A percentile compares a stretch with the other conserved stretches of the same genome.
These are phyloP conservation scores for Melanostigma gelatinosum DNA, from an alignment of 2,113 vertebrate genomes.

Conservation along the genomic window DNA sequence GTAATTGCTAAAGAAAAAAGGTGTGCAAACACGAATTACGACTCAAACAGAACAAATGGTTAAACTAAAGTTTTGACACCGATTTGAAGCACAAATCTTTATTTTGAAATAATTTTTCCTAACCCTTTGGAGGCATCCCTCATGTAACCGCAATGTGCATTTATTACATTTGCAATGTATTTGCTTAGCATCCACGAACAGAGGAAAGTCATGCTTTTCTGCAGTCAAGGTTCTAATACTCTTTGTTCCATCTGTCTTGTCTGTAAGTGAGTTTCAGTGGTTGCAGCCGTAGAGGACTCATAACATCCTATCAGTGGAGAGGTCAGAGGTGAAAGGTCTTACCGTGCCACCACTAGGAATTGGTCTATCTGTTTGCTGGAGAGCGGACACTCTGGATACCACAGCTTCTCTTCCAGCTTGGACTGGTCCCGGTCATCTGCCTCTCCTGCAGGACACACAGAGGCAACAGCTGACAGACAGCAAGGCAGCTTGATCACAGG, in stretches of 20 bases:
- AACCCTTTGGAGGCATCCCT: background rate
- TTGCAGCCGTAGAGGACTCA: background rate
- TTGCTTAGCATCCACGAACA: background rate
- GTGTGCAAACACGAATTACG: background rate
- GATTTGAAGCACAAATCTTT: conserved; percentile 1
- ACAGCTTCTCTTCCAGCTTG: conserved; percentile 96
- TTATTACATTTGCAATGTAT: background rate
- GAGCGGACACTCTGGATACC: conserved; percentile 97
- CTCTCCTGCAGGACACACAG: conserved; percentile 83
- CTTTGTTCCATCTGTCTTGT: background rate
- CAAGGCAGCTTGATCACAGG: background rate
- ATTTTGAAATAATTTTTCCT: too few species aligned
- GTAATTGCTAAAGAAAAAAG: background rate
- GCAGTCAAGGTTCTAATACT: background rate
- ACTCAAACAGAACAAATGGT: background rate
- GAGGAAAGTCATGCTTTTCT: background rate
- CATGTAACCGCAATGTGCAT: background rate
- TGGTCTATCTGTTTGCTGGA: conserved; percentile 98
- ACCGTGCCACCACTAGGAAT: conserved; percentile 98
- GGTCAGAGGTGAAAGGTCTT: conserved; percentile 43
- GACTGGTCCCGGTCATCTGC: conserved; percentile 94
- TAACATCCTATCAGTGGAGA: background rate
- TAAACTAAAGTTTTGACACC: too few species aligned
- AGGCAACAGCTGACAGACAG: background rate
- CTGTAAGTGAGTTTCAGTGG: background rate